Evolutionary conservation across 2,888 invertebrate species (phyloP).

Genomic region (Rhagium mordax): DNA sequence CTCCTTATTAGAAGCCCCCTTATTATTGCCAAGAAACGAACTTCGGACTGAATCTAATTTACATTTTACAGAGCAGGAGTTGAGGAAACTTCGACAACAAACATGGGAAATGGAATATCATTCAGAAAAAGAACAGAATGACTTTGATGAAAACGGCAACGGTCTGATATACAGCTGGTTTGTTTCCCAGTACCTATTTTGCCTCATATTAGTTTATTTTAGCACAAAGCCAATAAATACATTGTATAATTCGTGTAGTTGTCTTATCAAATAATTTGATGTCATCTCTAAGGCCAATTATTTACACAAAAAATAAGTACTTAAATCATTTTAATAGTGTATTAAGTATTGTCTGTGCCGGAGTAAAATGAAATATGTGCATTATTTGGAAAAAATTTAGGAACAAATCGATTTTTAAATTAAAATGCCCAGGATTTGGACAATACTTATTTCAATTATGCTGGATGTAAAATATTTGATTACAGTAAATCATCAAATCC

Average conservation of each 20-base stretch:
- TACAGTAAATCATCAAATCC: no score
- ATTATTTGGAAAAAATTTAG: no score
- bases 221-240: not conserved
- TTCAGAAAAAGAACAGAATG: slow-evolving; percentile 4
- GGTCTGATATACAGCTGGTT: slow-evolving; percentile 27
- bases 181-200: slow-evolving; percentile 16
- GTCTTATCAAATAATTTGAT: no score
- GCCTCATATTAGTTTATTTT: slow-evolving; percentile 17
- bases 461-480: no score
- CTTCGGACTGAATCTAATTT: slow-evolving; percentile 4
- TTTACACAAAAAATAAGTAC: no score
- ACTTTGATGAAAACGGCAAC: slow-evolving; percentile 25
- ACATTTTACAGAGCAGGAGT: slow-evolving; percentile 1
- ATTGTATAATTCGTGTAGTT: not conserved
- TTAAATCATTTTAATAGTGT: no score
- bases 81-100: slow-evolving; percentile 8
- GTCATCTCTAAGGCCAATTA: no score
- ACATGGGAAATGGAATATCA: slow-evolving; percentile 8
- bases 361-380: no score
- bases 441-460: no score
- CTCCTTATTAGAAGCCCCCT: not conserved
- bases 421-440: no score
- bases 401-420: no score
- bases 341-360: no score
- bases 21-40: not conserved